Percentiles rank a stretch among this genome's conserved stretches.
Evolutionary conservation across 2,113 vertebrate genomes (phyloP).

Genomic region (Heloderma charlesbogerti): DNA sequence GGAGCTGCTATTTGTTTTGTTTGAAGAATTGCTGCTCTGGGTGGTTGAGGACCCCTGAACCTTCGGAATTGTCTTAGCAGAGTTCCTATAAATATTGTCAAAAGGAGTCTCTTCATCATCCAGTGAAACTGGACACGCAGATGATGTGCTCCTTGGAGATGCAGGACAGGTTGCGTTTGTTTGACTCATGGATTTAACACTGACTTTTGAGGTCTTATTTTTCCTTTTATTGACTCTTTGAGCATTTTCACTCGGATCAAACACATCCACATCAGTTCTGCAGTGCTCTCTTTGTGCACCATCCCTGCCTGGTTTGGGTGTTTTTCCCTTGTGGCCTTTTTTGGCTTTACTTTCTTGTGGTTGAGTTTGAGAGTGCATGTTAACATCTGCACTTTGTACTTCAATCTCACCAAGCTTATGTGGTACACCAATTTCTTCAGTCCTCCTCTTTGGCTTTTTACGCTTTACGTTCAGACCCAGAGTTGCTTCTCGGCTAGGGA

Average conservation of each 20-base stretch:
- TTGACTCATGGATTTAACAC: conserved; percentile 21
- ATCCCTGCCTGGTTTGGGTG: conserved; percentile 1
- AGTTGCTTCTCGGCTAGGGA: conserved; percentile 22
- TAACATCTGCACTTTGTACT: neutral
- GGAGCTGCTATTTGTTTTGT: neutral
- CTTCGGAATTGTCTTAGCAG: conserved; percentile 54
- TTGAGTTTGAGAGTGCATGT: neutral
- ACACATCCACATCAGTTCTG: neutral
- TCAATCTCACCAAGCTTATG: conserved; percentile 35
- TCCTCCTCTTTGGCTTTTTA: conserved; percentile 52
- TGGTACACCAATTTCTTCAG: conserved; percentile 26
- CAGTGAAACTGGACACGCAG: neutral
- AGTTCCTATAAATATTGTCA: neutral
- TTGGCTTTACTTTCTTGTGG: conserved; percentile 28
- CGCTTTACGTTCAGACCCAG: conserved; percentile 37
- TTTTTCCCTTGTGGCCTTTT: conserved; percentile 20
- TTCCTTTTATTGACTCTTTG: conserved; percentile 22
- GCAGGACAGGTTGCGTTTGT: neutral
- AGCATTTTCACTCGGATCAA: neutral
- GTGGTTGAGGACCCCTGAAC: neutral
- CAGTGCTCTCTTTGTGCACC: conserved; percentile 27
- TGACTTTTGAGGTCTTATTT: neutral
- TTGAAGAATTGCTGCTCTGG: conserved; percentile 10
- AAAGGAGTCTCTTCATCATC: neutral
- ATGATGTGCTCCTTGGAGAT: neutral